Percentiles rank a stretch among this genome's conserved stretches.
Evolutionary conservation across 35 echinoderm and acorn worm species (phyloP).

Genomic region (Chiridota heheva): DNA sequence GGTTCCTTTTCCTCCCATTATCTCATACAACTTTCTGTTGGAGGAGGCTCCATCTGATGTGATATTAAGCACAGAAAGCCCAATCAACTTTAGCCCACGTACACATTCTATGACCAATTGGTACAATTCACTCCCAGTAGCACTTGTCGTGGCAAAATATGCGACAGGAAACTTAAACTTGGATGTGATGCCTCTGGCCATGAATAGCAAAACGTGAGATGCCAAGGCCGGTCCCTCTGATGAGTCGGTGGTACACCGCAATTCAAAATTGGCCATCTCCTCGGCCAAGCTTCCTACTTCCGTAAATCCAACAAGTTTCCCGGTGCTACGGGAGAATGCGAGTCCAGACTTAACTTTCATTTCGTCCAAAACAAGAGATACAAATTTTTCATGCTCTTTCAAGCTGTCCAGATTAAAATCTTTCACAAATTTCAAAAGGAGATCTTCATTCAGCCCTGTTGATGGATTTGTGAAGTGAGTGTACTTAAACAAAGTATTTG

Average conservation of each 20-base stretch:
- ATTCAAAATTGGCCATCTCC: background rate
- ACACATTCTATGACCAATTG: constrained; percentile 4
- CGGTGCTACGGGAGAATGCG: constrained; percentile 26
- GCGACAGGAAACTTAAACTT: constrained; percentile 3
- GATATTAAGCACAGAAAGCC: constrained; percentile 33
- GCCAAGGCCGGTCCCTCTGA: background rate
- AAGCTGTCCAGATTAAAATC: constrained; percentile 11
- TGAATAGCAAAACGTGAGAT: constrained; percentile 35
- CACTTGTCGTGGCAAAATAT: constrained; percentile 21
- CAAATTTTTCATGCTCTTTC: constrained; percentile 33
- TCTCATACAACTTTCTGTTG: constrained; percentile 51
- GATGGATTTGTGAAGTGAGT: constrained; percentile 41
- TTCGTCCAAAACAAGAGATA: constrained; percentile 46
- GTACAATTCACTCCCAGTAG: constrained; percentile 8
- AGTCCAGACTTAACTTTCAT: constrained; percentile 64
- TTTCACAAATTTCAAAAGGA: constrained; percentile 5
- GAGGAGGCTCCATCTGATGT: constrained; percentile 55
- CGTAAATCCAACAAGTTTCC: constrained; percentile 22
- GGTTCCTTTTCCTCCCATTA: background rate
- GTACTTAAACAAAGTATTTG: constrained; percentile 50
- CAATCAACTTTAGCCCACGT: constrained; percentile 30
- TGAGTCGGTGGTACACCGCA: background rate
- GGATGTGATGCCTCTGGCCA: constrained; percentile 40
- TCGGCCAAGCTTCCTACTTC: constrained; percentile 1
- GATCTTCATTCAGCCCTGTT: constrained; percentile 29